These are phyloP conservation scores for Lithophane ornitopus DNA, from an alignment of 2,888 invertebrate species.

Conservation along the genomic window DNA sequence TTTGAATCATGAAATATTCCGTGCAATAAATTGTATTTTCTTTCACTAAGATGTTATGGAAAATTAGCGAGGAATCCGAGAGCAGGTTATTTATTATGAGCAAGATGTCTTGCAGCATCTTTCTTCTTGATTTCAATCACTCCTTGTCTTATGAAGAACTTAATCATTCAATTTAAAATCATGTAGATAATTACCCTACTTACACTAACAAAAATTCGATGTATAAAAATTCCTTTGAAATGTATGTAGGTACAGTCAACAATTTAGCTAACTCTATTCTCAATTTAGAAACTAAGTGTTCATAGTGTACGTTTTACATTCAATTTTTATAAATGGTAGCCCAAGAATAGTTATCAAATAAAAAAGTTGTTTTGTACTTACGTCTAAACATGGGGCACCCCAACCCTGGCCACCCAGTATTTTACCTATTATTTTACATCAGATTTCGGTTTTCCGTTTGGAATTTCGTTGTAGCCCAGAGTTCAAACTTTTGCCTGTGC, in stretches of 20 bases:
- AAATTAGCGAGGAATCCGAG: conserved; percentile 11
- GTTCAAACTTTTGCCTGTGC: too few relatives aligned
- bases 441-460: background rate
- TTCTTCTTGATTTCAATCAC: background rate
- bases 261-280: too few relatives aligned
- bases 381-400: too few relatives aligned
- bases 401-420: too few relatives aligned
- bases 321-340: background rate
- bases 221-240: background rate
- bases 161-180: background rate
- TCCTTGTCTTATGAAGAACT: background rate
- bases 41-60: conserved; percentile 15
- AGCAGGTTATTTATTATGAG: background rate
- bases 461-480: background rate
- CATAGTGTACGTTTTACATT: background rate
- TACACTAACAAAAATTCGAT: background rate
- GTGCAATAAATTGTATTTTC: conserved; percentile 34
- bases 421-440: too few relatives aligned
- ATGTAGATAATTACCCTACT: background rate
- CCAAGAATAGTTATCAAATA: too few relatives aligned
- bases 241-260: background rate
- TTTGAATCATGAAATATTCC: conserved; percentile 55
- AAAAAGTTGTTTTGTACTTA: too few relatives aligned
- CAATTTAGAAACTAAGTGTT: background rate
- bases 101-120: background rate